These are phyloP conservation scores for Carlito syrichta DNA, from an alignment of 2,113 vertebrate species.

Conservation along the genomic window DNA sequence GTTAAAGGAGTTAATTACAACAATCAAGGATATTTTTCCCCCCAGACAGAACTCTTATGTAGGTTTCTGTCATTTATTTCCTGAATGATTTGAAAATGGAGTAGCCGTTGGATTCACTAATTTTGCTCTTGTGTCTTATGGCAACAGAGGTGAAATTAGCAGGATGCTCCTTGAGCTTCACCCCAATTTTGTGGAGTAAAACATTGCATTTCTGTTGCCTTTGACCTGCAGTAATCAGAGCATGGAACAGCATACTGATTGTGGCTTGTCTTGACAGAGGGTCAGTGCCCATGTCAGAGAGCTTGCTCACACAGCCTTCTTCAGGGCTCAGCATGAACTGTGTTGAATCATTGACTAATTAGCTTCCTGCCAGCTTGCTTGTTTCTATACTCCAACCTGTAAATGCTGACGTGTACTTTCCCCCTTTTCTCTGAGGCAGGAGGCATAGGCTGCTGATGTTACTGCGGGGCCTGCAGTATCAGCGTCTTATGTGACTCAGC, in stretches of 20 bases:
- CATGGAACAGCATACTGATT: background rate
- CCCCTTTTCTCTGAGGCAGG: background rate
- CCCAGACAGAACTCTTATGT: background rate
- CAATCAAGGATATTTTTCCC: background rate
- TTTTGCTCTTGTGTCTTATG: background rate
- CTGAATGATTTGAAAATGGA: conserved; percentile 13
- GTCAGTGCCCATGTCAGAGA: background rate
- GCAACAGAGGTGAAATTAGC: background rate
- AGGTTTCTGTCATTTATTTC: conserved; percentile 1
- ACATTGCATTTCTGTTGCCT: background rate
- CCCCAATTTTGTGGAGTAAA: background rate
- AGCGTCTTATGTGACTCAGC: background rate
- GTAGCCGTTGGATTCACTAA: background rate
- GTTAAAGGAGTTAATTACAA: conserved; percentile 21
- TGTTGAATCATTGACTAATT: conserved; percentile 34
- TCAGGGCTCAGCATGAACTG: background rate
- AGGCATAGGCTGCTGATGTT: background rate
- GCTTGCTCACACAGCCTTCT: background rate
- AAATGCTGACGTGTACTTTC: background rate
- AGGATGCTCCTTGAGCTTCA: background rate
- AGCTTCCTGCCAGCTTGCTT: conserved; percentile 7
- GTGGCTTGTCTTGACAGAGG: background rate
- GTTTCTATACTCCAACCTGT: background rate
- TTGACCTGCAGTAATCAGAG: background rate
- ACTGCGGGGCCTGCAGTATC: background rate